phyloP scores from a whole-genome alignment of 2,888 invertebrate species.

The Portevinia maculata region DNA sequence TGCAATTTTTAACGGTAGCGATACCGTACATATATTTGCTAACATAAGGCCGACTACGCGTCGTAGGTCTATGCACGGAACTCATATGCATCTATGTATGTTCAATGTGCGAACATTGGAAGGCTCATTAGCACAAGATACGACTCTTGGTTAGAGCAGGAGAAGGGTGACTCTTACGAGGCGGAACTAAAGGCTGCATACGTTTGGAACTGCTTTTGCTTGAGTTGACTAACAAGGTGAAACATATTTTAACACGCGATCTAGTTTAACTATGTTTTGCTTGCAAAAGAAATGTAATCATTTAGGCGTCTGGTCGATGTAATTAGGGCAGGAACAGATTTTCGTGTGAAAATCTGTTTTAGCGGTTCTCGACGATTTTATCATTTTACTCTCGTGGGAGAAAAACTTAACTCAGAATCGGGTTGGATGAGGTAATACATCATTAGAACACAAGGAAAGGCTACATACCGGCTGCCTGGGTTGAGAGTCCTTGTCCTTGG shows the following conservation, averaged over 20 bases:
- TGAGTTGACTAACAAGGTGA: conserved; percentile 80
- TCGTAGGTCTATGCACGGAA: conserved; percentile 22
- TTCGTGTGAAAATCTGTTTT: conserved; percentile 72
- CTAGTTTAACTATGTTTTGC: conserved; percentile 76
- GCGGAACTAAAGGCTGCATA: conserved; percentile 76
- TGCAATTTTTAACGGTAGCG: conserved; percentile 62
- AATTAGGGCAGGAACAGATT: conserved; percentile 70
- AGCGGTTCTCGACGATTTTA: conserved; percentile 20
- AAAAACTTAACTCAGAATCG: background rate
- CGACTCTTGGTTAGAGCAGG: conserved; percentile 20
- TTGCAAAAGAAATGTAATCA: conserved; percentile 37
- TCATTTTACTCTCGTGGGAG: conserved; percentile 25
- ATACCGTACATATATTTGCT: conserved; percentile 16
- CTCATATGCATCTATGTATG: conserved; percentile 20
- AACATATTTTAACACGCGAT: conserved; percentile 81
- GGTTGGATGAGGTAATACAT: too few relatives aligned
- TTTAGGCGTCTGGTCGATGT: conserved; percentile 43
- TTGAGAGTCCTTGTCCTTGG: too few relatives aligned
- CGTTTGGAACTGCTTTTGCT: conserved; percentile 75
- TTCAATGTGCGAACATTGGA: conserved; percentile 65
- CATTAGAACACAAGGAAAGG: too few relatives aligned
- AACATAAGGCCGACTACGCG: conserved; percentile 43
- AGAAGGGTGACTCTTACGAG: conserved; percentile 44
- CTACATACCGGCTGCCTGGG: too few relatives aligned
- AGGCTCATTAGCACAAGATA: conserved; percentile 71